Evolutionary conservation across 2,113 vertebrate species (phyloP).

Genomic region (Gasterosteus nipponicus): DNA sequence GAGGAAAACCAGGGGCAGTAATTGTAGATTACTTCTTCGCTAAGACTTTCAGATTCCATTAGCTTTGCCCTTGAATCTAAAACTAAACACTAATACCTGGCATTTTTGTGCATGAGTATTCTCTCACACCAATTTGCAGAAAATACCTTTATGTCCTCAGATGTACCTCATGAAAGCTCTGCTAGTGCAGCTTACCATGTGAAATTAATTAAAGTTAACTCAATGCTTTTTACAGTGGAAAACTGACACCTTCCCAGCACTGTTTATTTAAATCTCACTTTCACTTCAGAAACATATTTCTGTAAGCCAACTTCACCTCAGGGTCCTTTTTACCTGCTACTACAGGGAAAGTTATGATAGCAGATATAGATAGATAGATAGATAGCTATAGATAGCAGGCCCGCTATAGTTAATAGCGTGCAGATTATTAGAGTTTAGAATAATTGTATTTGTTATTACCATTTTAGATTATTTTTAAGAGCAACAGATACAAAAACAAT

Average conservation of each 20-base stretch:
- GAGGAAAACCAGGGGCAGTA: slow-evolving; percentile 36
- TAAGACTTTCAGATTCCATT: slow-evolving; percentile 52
- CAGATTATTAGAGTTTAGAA: too few relatives aligned
- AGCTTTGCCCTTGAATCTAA: slow-evolving; percentile 58
- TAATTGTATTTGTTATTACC: too few relatives aligned
- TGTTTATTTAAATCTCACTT: slow-evolving; percentile 18
- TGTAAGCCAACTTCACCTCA: slow-evolving; percentile 40
- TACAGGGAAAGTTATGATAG: slow-evolving; percentile 41
- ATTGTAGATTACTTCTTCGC: slow-evolving; percentile 41
- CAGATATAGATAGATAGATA: too few relatives aligned
- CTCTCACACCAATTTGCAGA: slow-evolving; percentile 39
- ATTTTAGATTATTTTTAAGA: too few relatives aligned
- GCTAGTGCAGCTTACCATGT: slow-evolving; percentile 34
- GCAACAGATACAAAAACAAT: too few relatives aligned
- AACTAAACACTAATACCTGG: slow-evolving; percentile 45
- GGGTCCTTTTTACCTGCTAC: slow-evolving; percentile 41
- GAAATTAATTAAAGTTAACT: slow-evolving; percentile 59
- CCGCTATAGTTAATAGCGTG: too few relatives aligned
- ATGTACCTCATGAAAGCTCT: slow-evolving; percentile 30
- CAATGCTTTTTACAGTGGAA: slow-evolving; percentile 38
- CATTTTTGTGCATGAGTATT: slow-evolving; percentile 40
- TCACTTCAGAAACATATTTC: slow-evolving; percentile 47
- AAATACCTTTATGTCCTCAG: slow-evolving; percentile 50
- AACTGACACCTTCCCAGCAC: slow-evolving; percentile 25
- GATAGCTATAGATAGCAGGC: too few relatives aligned